Evolutionary conservation across 2,113 vertebrate genomes (phyloP), one percentile per base, ranked within the genome.

Genomic region (Melozone crissalis): DNA sequence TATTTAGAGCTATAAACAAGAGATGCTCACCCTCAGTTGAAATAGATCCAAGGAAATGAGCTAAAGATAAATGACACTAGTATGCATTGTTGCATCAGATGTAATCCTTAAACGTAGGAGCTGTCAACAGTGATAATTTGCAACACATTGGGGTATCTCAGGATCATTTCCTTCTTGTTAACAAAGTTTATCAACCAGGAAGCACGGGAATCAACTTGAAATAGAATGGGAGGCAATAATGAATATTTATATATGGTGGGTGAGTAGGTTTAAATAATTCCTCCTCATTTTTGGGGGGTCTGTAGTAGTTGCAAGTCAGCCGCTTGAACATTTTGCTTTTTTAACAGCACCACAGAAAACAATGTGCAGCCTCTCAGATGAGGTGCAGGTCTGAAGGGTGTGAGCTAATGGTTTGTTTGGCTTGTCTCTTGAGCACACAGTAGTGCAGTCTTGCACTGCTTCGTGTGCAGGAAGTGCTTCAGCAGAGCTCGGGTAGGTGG

Each of bases 1-100:
- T 97, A 96, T 98, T 97, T 97, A 95, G 96, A 93, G 95, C 97
- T 92, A 83, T 97, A 98, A 97, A 97, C 95, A 97, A 95, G 97
- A 94, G 96, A 96, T 94, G 94, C 69, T 97, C 87, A 86, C 81
- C 95, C 92, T 88, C 89, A 90, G 94, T 94, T 97, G 97, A 97
- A 98, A 94, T 73, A 93, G 84, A 95, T 89, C 96, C 96, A 97
- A 95, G 97, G 81, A 98, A 98, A 98, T 96, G 97, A 97, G 96
- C 88, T 94, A 84, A 97, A 98, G 97, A 96, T 97, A 96, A 97
- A 98, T 98, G 86, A 95, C 35, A 57, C 72, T 54, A 82, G 84
- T 91, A 87, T 94, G 93, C 75, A 37, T 95, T 95, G 89, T 94
- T 88, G 90, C 93, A 88, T 98, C 96, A 96, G 93, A 96, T 97